These are phyloP conservation scores for Eupeodes latifasciatus DNA, from an alignment of 2,888 invertebrate genomes.

Conservation along the genomic window DNA sequence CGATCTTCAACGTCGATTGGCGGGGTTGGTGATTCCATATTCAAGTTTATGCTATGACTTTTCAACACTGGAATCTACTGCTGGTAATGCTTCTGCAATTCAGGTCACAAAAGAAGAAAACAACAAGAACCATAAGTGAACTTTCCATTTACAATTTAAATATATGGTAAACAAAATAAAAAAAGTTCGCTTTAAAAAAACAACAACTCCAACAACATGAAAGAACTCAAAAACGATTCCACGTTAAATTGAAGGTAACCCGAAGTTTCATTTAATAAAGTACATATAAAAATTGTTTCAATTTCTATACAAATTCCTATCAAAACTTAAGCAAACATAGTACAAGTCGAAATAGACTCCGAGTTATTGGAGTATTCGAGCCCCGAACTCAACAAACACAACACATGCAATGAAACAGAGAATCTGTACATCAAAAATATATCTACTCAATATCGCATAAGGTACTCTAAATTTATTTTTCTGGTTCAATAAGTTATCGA, in stretches of 20 bases:
- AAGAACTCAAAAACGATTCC: constrained; percentile 2
- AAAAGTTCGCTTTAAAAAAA: not conserved
- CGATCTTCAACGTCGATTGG: constrained; percentile 85
- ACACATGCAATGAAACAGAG: constrained; percentile 53
- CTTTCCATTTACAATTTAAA: constrained; percentile 55
- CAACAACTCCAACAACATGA: not conserved
- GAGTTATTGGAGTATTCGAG: not conserved
- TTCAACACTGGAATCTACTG: constrained; percentile 39
- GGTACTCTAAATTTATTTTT: constrained; percentile 28
- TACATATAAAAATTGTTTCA: not conserved
- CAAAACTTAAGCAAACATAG: not conserved
- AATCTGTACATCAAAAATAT: constrained; percentile 16
- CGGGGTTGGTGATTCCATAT: constrained; percentile 84
- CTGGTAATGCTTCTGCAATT: constrained; percentile 57
- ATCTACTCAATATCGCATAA: not conserved
- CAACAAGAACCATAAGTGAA: constrained; percentile 56
- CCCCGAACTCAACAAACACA: constrained; percentile 41
- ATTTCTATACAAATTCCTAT: not conserved
- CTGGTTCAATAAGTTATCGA: constrained; percentile 72
- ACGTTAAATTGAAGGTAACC: constrained; percentile 37
- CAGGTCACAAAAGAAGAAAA: constrained; percentile 52
- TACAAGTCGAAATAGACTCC: not conserved
- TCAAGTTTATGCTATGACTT: constrained; percentile 60
- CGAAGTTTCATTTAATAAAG: not conserved
- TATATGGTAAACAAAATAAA: not conserved